These are phyloP conservation scores for Sphaerophoria taeniata DNA, from an alignment of 2,888 invertebrate genomes.

Conservation along the genomic window DNA sequence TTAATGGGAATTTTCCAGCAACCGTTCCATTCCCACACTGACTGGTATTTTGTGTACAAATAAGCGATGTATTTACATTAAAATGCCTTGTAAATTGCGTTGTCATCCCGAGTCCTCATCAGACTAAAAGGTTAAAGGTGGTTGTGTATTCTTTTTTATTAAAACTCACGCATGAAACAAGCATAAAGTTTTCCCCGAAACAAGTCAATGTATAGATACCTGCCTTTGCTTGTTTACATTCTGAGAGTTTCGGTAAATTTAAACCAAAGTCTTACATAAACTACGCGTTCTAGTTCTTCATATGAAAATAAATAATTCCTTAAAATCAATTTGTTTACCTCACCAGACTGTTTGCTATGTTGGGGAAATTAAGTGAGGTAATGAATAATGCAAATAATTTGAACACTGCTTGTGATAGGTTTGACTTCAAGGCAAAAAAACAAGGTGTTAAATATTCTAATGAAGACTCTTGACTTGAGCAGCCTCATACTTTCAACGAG, in stretches of 20 bases:
- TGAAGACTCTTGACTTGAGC: too few relatives aligned
- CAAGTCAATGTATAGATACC: too few relatives aligned
- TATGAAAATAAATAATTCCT: slow-evolving; percentile 43
- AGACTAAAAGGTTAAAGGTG: background rate
- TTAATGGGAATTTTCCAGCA: background rate
- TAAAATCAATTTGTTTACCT: slow-evolving; percentile 50
- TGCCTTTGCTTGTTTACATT: too few relatives aligned
- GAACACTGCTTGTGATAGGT: too few relatives aligned
- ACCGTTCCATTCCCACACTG: background rate
- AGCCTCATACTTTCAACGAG: too few relatives aligned
- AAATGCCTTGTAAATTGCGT: background rate
- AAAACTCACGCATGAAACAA: slow-evolving; percentile 4
- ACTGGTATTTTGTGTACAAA: too few relatives aligned
- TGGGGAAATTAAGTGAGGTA: too few relatives aligned
- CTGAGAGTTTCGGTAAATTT: slow-evolving; percentile 8
- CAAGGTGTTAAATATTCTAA: too few relatives aligned
- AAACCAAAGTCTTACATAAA: slow-evolving; percentile 1
- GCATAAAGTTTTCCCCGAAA: slow-evolving; percentile 38
- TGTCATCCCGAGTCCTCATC: background rate
- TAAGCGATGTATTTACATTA: background rate
- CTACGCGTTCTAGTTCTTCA: background rate
- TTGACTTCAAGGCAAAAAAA: too few relatives aligned
- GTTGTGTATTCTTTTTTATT: background rate
- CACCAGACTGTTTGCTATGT: background rate
- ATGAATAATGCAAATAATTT: too few relatives aligned